phyloP scores from a whole-genome alignment of 2,888 invertebrate genomes.

The Oscheius sp. region DNA sequence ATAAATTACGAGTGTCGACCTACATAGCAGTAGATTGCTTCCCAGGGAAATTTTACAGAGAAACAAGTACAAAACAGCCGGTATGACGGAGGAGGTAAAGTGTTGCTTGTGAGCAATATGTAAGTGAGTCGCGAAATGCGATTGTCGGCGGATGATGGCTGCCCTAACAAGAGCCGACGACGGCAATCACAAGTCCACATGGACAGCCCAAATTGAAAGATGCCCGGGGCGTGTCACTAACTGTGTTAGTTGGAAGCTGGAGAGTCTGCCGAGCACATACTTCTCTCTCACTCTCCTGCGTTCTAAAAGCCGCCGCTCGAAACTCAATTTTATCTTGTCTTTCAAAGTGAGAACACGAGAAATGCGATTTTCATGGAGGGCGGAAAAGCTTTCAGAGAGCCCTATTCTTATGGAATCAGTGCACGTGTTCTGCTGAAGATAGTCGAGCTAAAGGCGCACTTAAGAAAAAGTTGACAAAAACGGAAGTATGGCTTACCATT shows the following conservation, averaged over 20 bases:
- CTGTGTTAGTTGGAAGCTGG: constrained; percentile 33
- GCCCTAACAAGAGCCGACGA: constrained; percentile 36
- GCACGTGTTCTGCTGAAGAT: constrained; percentile 3
- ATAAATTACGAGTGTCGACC: constrained; percentile 32
- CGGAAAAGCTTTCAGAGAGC: constrained; percentile 27
- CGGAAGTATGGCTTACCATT: constrained; percentile 18
- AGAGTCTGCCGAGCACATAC: constrained; percentile 23
- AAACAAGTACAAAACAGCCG: neutral
- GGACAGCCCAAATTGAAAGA: constrained; percentile 35
- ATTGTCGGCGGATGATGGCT: constrained; percentile 36
- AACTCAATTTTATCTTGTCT: constrained; percentile 36
- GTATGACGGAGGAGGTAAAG: constrained; percentile 18
- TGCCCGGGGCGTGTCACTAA: constrained; percentile 38
- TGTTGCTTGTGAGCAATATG: constrained; percentile 28
- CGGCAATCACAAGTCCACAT: constrained; percentile 38
- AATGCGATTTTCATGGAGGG: constrained; percentile 34
- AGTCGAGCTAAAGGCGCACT: too few relatives aligned
- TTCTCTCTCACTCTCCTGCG: constrained; percentile 8
- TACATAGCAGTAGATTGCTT: constrained; percentile 29
- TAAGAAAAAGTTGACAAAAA: too few relatives aligned
- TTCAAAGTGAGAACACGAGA: constrained; percentile 38
- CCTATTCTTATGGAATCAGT: neutral
- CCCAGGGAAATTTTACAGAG: neutral
- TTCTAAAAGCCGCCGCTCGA: constrained; percentile 33
- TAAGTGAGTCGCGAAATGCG: constrained; percentile 36